phyloP scores from a whole-genome alignment of 2,797 vertebrate genomes.

The Lateolabrax maculatus region DNA sequence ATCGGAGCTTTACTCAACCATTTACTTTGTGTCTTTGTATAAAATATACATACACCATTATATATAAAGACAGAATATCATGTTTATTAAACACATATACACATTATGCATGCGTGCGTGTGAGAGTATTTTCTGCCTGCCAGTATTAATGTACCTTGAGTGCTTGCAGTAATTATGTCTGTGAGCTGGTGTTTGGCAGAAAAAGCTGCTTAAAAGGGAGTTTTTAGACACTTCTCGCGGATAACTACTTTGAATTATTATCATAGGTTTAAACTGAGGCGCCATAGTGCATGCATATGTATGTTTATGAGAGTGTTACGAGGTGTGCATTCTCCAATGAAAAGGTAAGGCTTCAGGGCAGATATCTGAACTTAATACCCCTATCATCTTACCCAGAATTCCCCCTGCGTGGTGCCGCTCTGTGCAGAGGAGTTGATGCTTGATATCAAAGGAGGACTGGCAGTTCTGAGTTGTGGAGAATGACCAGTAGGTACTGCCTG shows the following conservation, averaged over 20 bases:
- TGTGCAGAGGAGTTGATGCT: slow-evolving; percentile 14
- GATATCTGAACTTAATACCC: slow-evolving; percentile 37
- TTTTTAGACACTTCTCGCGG: slow-evolving; percentile 51
- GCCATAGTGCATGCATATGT: background rate
- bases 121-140: slow-evolving; percentile 19
- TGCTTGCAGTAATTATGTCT: slow-evolving; percentile 67
- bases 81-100: background rate
- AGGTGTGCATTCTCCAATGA: slow-evolving; percentile 12
- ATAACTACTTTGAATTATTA: slow-evolving; percentile 68
- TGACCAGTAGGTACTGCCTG: slow-evolving; percentile 61
- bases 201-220: slow-evolving; percentile 61
- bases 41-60: background rate
- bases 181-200: slow-evolving; percentile 61
- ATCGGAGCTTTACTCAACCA: slow-evolving; percentile 48
- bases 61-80: slow-evolving; percentile 4
- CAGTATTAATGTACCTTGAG: slow-evolving; percentile 58
- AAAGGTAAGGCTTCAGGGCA: slow-evolving; percentile 40
- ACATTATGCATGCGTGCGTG: slow-evolving; percentile 6
- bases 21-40: slow-evolving; percentile 38
- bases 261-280: slow-evolving; percentile 32
- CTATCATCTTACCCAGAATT: slow-evolving; percentile 7
- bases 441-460: slow-evolving; percentile 39
- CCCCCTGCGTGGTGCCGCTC: slow-evolving; percentile 3
- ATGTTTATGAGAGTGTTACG: slow-evolving; percentile 12
- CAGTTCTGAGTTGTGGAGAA: slow-evolving; percentile 44